Conservation (phyloP, 2,113 vertebrate species). For the Prolemur simus region DNA sequence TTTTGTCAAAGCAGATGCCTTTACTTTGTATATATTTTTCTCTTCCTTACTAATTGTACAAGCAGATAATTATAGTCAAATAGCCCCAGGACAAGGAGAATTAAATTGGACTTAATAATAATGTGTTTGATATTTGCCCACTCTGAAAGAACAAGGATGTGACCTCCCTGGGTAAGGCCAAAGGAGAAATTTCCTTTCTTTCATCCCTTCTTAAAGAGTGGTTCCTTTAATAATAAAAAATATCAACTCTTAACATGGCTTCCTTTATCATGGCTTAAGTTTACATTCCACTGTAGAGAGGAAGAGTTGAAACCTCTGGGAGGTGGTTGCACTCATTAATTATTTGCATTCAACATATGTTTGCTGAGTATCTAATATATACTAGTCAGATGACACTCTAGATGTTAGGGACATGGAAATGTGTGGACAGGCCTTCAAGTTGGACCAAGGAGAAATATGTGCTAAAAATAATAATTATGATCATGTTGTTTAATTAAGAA, state of each 20-base stretch:
- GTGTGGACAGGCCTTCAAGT: not conserved
- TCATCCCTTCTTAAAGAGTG: not conserved
- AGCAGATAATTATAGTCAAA: conserved; percentile 42
- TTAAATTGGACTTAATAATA: conserved; percentile 41
- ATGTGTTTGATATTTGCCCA: conserved; percentile 12
- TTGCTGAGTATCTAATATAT: not conserved
- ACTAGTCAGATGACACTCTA: not conserved
- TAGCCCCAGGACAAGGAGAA: not conserved
- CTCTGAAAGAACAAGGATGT: not conserved
- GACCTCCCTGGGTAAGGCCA: not conserved
- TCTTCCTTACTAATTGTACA: conserved; percentile 2
- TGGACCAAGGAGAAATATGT: not conserved
- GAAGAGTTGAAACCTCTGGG: not conserved
- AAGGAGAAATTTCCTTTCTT: not conserved
- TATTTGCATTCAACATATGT: not conserved
- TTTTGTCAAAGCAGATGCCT: conserved; percentile 21
- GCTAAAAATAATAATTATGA: not conserved
- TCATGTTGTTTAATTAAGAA: not conserved
- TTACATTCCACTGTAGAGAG: not conserved
- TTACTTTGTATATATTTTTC: not conserved
- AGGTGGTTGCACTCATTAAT: not conserved
- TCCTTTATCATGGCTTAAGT: not conserved
- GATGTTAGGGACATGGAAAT: not conserved
- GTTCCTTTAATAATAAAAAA: not conserved
- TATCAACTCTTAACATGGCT: not conserved